Base-by-base conservation (phyloP, 2,113 vertebrate species). In the Platysternon megacephalum region DNA sequence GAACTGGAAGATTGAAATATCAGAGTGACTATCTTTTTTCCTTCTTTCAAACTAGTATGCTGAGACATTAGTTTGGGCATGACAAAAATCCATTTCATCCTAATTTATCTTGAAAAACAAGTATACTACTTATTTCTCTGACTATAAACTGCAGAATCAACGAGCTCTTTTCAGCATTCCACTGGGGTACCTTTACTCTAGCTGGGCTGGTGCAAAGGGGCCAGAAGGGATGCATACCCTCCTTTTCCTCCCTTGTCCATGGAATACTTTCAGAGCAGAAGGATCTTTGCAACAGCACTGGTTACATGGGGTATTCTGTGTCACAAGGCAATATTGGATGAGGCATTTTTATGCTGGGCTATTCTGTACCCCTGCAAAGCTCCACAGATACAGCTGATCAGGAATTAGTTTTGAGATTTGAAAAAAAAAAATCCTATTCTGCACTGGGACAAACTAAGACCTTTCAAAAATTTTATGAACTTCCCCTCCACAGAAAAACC, bases 251-350 rank as follows among this genome's bases (percentile, higher is more conserved):
- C 87, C 83, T 53, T 44, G 93, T 95, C 95, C 93, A 68, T 1
- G 0, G 92, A 97, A 93, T 82, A 51, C 17, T 68, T 94, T 74
- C 21, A 7, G 87, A 87, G 93, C 85, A 93, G 0, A 0, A 44
- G 14, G 44, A 80, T 8, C 72, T 85, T 87, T 3, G 2, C 56
- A 84, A 61, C 61, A 35, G 61, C 6, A 42, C 14, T 0, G 16
- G 35, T 1, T 3, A 49, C 85, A 86, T 0, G 0, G 92, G 32
- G 65, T 56, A 91, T 1, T 0, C 0, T 0, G 6, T 89, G 84
- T 88, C 68, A 95, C 53, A 81, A 91, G 49, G 51, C 68, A 94
- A 39, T 17, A 3, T 13, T 1, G n/a, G 76, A 61, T 89, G 52
- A 84, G 52, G 53, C 89, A 86, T 11, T 42, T 49, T 89, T 56